phyloP scores from a whole-genome alignment of 2,888 invertebrate genomes.

The Saturnia japonica region DNA sequence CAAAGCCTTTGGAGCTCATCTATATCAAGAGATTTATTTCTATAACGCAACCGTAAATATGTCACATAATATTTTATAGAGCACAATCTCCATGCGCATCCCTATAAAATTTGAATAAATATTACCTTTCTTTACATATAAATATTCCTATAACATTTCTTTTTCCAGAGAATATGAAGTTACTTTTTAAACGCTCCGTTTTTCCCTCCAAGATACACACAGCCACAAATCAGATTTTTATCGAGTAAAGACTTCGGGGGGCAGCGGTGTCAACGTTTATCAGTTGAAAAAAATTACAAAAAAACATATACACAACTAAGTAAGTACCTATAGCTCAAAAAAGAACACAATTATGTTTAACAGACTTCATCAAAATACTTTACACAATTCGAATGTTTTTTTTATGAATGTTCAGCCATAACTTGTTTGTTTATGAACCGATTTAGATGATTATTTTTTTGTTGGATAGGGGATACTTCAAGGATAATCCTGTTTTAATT shows the following conservation, averaged over 20 bases:
- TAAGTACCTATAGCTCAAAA: too few species aligned
- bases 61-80: constrained; percentile 2
- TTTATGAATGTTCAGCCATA: too few species aligned
- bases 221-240: constrained; percentile 24
- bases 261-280: neutral
- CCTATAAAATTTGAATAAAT: constrained; percentile 23
- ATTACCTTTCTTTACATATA: constrained; percentile 19
- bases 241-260: neutral
- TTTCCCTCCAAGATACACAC: constrained; percentile 22
- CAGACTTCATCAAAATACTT: too few species aligned
- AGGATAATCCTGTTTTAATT: too few species aligned
- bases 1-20: neutral
- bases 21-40: neutral
- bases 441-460: too few species aligned
- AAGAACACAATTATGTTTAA: too few species aligned
- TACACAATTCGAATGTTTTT: too few species aligned
- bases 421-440: too few species aligned
- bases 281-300: neutral
- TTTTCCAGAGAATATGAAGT: constrained; percentile 12
- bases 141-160: constrained; percentile 14
- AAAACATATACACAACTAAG: too few species aligned
- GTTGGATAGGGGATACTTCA: too few species aligned
- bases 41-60: constrained; percentile 10
- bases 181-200: constrained; percentile 23
- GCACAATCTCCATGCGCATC: constrained; percentile 2